Percentiles rank a stretch among this genome's conserved stretches.
Evolutionary conservation across 1,140 invertebrate genomes (phyloP).

Genomic region (Pinna nobilis): DNA sequence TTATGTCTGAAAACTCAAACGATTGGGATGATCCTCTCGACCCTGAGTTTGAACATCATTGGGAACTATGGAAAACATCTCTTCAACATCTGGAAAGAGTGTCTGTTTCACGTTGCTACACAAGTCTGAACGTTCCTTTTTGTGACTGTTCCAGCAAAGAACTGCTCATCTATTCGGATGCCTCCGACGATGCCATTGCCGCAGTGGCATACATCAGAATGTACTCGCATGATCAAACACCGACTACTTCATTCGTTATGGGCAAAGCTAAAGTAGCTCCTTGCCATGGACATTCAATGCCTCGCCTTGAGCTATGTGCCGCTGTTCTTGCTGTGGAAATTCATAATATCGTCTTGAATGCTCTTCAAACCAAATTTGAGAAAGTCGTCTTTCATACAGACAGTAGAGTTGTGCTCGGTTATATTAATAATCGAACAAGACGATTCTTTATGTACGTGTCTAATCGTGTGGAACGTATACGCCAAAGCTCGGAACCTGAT

Average conservation of each 20-base stretch:
- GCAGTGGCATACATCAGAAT: conserved; percentile 36
- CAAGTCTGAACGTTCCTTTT: background rate
- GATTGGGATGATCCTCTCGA: conserved; percentile 10
- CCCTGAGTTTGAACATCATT: background rate
- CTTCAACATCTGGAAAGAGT: conserved; percentile 5
- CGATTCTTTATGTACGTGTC: conserved; percentile 25
- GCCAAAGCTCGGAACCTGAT: background rate
- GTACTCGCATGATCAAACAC: background rate
- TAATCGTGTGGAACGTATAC: conserved; percentile 23
- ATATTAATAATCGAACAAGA: conserved; percentile 20
- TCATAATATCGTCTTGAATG: background rate
- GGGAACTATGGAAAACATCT: conserved; percentile 28
- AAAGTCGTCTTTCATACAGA: conserved; percentile 16
- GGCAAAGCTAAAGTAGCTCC: conserved; percentile 13
- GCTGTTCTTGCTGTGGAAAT: conserved; percentile 22
- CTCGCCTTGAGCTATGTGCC: conserved; percentile 23
- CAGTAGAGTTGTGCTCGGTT: conserved; percentile 15
- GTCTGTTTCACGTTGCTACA: background rate
- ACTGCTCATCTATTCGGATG: conserved; percentile 38
- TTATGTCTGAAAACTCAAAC: conserved; percentile 28
- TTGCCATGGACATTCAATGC: background rate
- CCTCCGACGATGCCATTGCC: conserved; percentile 33
- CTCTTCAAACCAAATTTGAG: background rate
- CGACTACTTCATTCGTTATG: conserved; percentile 13
- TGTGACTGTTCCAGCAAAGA: conserved; percentile 67